phyloP scores from a whole-genome alignment of 2,113 vertebrate species.

The Eulacestoma nigropectus region DNA sequence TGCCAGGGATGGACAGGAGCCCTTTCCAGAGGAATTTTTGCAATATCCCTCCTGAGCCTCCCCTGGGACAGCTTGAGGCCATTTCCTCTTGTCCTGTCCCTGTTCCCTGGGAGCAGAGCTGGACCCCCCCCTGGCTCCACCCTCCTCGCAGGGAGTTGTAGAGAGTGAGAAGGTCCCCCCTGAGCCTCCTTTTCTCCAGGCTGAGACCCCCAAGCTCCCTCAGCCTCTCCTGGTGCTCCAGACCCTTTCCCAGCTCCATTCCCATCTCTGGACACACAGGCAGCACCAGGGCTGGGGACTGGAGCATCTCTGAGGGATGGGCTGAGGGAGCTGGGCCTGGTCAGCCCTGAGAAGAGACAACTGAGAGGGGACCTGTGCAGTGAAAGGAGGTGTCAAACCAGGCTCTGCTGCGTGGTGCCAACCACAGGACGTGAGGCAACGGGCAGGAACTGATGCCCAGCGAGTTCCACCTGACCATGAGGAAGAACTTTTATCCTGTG shows the following conservation, averaged over 20 bases:
- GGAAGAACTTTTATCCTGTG: too few species aligned
- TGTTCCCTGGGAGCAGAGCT: background rate
- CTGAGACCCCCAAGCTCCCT: background rate
- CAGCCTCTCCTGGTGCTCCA: background rate
- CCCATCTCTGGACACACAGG: background rate
- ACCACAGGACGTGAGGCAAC: background rate
- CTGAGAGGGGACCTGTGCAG: background rate
- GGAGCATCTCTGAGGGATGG: background rate
- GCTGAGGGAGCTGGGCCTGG: background rate
- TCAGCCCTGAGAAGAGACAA: background rate
- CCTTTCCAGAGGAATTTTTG: background rate
- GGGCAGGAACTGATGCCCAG: background rate
- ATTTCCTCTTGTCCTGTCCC: background rate
- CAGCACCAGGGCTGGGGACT: background rate
- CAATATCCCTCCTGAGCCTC: background rate
- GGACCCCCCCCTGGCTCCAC: accelerated
- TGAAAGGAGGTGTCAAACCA: background rate
- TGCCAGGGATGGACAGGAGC: background rate
- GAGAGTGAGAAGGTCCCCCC: background rate
- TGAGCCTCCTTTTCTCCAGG: background rate
- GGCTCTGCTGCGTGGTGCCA: background rate
- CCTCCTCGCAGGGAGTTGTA: background rate
- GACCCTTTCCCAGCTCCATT: background rate
- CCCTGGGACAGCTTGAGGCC: background rate
- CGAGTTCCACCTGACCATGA: background rate